These are phyloP conservation scores for Sporophila hypoxantha DNA, from an alignment of 2,113 vertebrate species.

Conservation along the genomic window DNA sequence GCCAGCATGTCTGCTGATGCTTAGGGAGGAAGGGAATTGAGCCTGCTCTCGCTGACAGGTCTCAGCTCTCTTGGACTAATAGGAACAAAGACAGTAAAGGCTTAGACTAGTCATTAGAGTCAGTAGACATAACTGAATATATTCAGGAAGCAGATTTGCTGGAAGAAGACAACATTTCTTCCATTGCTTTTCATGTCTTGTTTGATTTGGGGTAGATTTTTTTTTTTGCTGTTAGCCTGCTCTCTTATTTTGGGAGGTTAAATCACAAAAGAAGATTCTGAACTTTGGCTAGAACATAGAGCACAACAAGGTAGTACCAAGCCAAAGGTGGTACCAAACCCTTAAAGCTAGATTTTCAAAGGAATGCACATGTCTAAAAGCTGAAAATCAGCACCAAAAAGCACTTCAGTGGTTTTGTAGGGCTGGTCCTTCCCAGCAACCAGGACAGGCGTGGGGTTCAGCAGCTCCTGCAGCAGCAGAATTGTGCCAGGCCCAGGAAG, in stretches of 20 bases:
- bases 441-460: neutral
- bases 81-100: conserved; percentile 10
- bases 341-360: neutral
- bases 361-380: neutral
- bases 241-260: neutral
- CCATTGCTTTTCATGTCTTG: fast-evolving
- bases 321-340: neutral
- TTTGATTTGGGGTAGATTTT: neutral
- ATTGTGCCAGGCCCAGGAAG: neutral
- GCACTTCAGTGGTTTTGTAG: neutral
- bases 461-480: neutral
- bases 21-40: neutral
- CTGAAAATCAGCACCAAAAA: neutral
- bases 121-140: conserved; percentile 2
- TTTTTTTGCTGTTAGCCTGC: neutral
- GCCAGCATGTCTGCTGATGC: neutral
- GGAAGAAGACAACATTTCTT: neutral
- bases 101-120: conserved; percentile 1
- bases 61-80: neutral
- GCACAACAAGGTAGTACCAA: neutral
- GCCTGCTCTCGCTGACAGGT: neutral
- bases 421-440: neutral
- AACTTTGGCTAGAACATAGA: neutral
- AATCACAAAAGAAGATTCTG: neutral
- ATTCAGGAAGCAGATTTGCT: neutral